Conservation (phyloP, 2,888 invertebrate species). For the Blera fallax region DNA sequence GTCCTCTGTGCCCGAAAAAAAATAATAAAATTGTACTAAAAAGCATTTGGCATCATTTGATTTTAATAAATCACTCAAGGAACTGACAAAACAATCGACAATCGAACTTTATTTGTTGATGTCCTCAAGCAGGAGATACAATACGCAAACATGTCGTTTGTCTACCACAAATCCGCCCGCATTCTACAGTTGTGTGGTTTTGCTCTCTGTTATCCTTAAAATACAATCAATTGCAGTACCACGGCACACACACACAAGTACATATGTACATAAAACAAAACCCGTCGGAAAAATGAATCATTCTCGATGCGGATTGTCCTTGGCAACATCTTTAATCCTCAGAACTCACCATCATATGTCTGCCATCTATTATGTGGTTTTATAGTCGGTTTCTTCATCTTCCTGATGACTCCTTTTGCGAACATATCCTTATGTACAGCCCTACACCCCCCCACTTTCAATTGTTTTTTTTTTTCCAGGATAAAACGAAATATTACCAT, state of each 20-base stretch:
- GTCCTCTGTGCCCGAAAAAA: too few relatives aligned
- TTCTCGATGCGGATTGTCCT: conserved; percentile 27
- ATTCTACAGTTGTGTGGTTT: neutral
- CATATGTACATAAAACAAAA: neutral
- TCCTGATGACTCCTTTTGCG: conserved; percentile 37
- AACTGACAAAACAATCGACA: too few relatives aligned
- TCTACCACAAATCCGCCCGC: neutral
- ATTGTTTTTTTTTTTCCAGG: conserved; percentile 16
- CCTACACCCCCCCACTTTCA: neutral
- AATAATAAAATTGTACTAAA: too few relatives aligned
- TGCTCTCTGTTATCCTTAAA: neutral
- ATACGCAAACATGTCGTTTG: conserved; percentile 20
- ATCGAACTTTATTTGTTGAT: conserved; percentile 15
- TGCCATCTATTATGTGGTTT: conserved; percentile 47
- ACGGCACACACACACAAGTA: neutral
- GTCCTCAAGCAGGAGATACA: conserved; percentile 8
- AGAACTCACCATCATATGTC: conserved; percentile 32
- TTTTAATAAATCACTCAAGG: conserved; percentile 13
- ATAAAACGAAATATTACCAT: conserved; percentile 42
- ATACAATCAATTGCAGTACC: neutral
- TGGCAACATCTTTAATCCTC: conserved; percentile 40
- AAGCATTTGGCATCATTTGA: neutral
- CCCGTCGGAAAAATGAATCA: conserved; percentile 28
- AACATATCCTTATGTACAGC: conserved; percentile 4
- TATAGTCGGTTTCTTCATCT: conserved; percentile 27